Percentiles rank a stretch among this genome's conserved stretches.
Evolutionary conservation across 2,888 invertebrate genomes (phyloP).

Genomic region (Catocala nupta): DNA sequence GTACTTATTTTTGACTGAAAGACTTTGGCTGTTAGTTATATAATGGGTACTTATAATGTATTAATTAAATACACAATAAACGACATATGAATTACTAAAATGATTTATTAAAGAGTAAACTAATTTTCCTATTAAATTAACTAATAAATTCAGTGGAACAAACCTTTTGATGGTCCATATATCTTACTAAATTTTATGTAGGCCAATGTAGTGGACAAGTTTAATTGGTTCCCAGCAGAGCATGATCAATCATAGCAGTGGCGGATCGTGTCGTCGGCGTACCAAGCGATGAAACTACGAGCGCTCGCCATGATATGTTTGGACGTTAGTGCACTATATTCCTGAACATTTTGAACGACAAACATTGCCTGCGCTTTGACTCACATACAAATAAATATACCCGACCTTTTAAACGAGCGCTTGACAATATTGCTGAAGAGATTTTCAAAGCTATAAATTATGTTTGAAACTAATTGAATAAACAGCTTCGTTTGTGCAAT

Average conservation of each 20-base stretch:
- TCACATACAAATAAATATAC: conserved; percentile 12
- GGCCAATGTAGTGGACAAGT: conserved; percentile 78
- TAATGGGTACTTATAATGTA: no score
- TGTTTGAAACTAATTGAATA: conserved; percentile 14
- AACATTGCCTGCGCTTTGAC: conserved; percentile 29
- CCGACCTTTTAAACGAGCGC: conserved; percentile 5
- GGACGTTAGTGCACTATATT: conserved; percentile 28
- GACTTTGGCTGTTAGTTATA: no score
- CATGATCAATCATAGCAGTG: conserved; percentile 77
- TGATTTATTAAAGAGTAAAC: no score
- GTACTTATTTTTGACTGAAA: no score
- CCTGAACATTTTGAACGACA: conserved; percentile 28
- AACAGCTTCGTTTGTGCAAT: conserved; percentile 22
- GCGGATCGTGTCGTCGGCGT: conserved; percentile 69
- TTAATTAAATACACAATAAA: no score
- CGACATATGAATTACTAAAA: no score
- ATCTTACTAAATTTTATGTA: conserved; percentile 72
- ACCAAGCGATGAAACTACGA: conserved; percentile 33
- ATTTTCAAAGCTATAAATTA: conserved; percentile 14
- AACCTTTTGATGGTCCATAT: conserved; percentile 60
- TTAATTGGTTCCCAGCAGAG: conserved; percentile 78
- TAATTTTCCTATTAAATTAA: conserved; percentile 12
- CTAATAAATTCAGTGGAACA: conserved; percentile 17
- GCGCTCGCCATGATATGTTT: conserved; percentile 39
- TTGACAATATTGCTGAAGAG: conserved; percentile 14